Evolutionary conservation across 2,888 invertebrate genomes (phyloP), one percentile per base, ranked within the genome.

Genomic region (Coelinius sp.): DNA sequence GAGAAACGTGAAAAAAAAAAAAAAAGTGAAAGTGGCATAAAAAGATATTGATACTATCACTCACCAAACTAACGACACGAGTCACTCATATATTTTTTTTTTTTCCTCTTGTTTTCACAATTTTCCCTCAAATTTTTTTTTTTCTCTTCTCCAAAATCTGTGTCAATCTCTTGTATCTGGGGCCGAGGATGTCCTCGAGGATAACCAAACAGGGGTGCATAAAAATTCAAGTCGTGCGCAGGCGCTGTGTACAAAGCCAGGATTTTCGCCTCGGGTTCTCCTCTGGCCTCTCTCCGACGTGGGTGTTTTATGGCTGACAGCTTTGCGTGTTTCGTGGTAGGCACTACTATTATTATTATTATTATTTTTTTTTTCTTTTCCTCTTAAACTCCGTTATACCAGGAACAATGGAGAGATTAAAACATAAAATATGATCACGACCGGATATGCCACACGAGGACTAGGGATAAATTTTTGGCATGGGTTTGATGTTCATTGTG

Each of bases 371-470:
- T 85, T 31, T 59, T 56, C 20, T 86, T 85, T 86, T 86, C 82
- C 85, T 85, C 85, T 83, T 85, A 85, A 85, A 85, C 85, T 85
- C 86, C 86, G 86, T 86, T 86, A 86, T 86, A 84, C 84, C 83
- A 82, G 86, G 85, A 86, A 86, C 86, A 86, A 86, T 86, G 86
- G 86, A 85, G 86, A 86, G 86, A 86, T 86, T 86, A 86, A 86
- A 86, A 86, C 84, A 81, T 86, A 86, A 86, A 86, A 86, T 86
- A 86, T 86, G 86, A 85, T 84, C 83, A 82, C 82, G 74, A 75
- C 73, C 75, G 82, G 78, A 80, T 80, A 77, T 80, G 82, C 71
- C 63, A 74, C 77, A 75, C 73, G 73, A 68, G 67, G 75, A 74
- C 68, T 68, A 49, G 59, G 74, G 69, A 68, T 71, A 27, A 63